Conservation (phyloP, 2,113 vertebrate species). For the Jaculus jaculus region DNA sequence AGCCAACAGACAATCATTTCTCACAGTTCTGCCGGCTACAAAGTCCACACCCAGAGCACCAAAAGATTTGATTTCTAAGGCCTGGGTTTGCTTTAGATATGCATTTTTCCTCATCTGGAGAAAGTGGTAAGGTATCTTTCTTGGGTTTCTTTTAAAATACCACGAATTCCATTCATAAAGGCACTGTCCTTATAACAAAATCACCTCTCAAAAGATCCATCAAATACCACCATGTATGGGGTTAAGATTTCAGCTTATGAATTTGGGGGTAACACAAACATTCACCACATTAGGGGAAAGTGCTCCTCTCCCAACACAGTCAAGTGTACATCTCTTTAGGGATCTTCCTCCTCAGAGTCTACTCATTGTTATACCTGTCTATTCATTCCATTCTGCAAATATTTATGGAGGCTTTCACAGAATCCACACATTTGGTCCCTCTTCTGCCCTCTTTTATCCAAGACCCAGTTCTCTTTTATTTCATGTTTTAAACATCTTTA, state of each 20-base stretch:
- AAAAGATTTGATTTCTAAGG: not conserved
- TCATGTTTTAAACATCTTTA: too few relatives aligned
- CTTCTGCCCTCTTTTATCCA: not conserved
- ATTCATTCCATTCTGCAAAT: not conserved
- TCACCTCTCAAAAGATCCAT: not conserved
- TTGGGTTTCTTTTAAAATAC: not conserved
- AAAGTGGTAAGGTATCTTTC: not conserved
- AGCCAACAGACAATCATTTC: not conserved
- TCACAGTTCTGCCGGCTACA: not conserved
- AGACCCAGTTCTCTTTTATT: not conserved
- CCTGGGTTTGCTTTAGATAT: not conserved
- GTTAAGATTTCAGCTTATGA: not conserved
- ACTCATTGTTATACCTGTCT: not conserved
- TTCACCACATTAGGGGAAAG: not conserved
- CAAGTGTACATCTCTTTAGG: not conserved
- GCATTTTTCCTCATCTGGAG: not conserved
- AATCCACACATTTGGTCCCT: not conserved
- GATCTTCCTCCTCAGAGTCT: not conserved
- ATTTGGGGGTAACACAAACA: not conserved
- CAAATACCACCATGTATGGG: not conserved
- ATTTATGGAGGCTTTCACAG: not conserved
- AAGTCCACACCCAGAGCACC: not conserved
- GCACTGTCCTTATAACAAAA: not conserved
- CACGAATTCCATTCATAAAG: not conserved
- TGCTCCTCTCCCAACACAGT: not conserved